A percentile compares a stretch with the other conserved stretches of the same genome.
These are phyloP conservation scores for Streblospio benedicti DNA, from an alignment of 1,140 invertebrate species.

Conservation along the genomic window DNA sequence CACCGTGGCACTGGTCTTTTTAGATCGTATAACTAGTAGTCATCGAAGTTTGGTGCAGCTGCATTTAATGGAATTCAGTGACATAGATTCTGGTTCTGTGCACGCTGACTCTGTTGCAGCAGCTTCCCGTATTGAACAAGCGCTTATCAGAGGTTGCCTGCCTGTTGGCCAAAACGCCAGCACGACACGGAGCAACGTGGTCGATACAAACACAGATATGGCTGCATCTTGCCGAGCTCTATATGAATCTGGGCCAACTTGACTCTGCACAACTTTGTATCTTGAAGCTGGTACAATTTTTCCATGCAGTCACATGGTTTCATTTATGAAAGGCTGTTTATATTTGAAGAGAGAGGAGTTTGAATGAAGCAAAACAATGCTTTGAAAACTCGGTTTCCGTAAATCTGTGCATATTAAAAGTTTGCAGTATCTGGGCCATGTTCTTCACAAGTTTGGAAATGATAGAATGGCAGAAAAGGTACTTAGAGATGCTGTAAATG, in stretches of 20 bases:
- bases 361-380: constrained; percentile 75
- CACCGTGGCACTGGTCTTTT: constrained; percentile 11
- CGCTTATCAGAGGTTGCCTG: constrained; percentile 84
- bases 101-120: constrained; percentile 69
- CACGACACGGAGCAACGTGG: constrained; percentile 50
- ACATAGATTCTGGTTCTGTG: constrained; percentile 59
- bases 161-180: constrained; percentile 59
- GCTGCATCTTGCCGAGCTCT: constrained; percentile 72
- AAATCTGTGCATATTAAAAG: constrained; percentile 83
- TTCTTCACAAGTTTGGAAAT: constrained; percentile 78
- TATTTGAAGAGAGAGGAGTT: constrained; percentile 76
- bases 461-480: constrained; percentile 84
- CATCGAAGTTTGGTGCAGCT: background rate
- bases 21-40: background rate
- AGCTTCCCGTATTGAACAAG: constrained; percentile 78
- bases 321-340: constrained; percentile 79
- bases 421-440: constrained; percentile 71
- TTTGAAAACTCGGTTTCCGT: constrained; percentile 88
- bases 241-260: constrained; percentile 62
- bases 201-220: constrained; percentile 72
- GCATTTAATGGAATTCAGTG: constrained; percentile 2
- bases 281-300: constrained; percentile 79
- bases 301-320: constrained; percentile 80
- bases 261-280: constrained; percentile 75
- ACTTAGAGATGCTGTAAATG: constrained; percentile 77